A percentile compares a stretch with the other conserved stretches of the same genome.
Conservation (phyloP, 2,113 vertebrate species). For the Nannobrachium achirus region DNA sequence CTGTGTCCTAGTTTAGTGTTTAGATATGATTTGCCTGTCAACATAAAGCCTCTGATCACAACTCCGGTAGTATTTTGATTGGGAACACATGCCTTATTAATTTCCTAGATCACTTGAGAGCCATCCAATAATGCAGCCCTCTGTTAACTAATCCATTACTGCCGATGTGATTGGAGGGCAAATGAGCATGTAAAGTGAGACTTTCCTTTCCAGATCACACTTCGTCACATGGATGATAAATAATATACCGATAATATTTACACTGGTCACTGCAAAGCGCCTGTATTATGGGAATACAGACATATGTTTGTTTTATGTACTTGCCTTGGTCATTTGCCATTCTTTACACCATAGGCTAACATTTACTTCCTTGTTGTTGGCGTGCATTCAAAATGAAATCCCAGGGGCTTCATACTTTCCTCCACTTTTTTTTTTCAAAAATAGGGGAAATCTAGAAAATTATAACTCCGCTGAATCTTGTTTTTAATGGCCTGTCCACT, state of each 20-base stretch:
- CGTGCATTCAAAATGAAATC: slow-evolving; percentile 67
- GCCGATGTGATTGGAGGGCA: slow-evolving; percentile 50
- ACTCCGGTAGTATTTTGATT: slow-evolving; percentile 26
- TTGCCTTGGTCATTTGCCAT: slow-evolving; percentile 79
- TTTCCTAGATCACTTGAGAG: slow-evolving; percentile 25
- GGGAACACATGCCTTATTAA: slow-evolving; percentile 31
- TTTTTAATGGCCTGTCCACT: slow-evolving; percentile 73
- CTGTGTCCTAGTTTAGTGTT: slow-evolving; percentile 14
- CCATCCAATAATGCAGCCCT: slow-evolving; percentile 41
- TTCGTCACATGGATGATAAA: slow-evolving; percentile 75
- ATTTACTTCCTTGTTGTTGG: slow-evolving; percentile 82
- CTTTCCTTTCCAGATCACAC: slow-evolving; percentile 69
- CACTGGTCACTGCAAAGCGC: slow-evolving; percentile 56
- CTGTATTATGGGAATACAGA: slow-evolving; percentile 69
- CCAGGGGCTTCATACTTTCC: slow-evolving; percentile 64
- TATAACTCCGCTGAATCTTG: slow-evolving; percentile 68
- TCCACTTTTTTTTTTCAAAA: slow-evolving; percentile 53
- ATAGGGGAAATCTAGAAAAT: slow-evolving; percentile 66
- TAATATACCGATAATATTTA: slow-evolving; percentile 75
- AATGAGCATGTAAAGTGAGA: slow-evolving; percentile 58
- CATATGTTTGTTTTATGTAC: slow-evolving; percentile 74
- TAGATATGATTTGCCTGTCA: slow-evolving; percentile 32
- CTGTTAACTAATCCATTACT: slow-evolving; percentile 41
- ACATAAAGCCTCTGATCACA: slow-evolving; percentile 38
- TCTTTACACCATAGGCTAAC: slow-evolving; percentile 74